phyloP scores from a whole-genome alignment of 2,888 invertebrate genomes.

The Tetranychus piercei region DNA sequence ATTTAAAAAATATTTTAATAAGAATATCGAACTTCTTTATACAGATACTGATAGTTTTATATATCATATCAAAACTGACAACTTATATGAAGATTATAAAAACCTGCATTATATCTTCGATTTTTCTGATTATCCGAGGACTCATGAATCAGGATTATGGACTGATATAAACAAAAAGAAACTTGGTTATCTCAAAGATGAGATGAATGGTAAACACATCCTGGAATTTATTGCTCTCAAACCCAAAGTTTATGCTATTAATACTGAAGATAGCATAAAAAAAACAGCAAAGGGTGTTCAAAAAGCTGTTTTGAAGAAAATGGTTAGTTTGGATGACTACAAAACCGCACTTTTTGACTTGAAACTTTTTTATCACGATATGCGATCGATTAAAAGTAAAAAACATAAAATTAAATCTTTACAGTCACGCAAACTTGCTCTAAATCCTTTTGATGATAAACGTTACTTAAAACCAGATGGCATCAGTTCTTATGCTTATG shows the following conservation, averaged over 20 bases:
- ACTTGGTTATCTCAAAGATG: constrained; percentile 30
- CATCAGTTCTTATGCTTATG: background rate
- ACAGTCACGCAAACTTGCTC: background rate
- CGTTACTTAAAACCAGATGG: background rate
- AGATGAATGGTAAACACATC: constrained; percentile 28
- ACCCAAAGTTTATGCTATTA: constrained; percentile 18
- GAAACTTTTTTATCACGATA: background rate
- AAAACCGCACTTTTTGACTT: background rate
- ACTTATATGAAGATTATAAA: constrained; percentile 28
- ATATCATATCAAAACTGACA: constrained; percentile 28
- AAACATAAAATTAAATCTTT: background rate
- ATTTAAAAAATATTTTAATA: constrained; percentile 26
- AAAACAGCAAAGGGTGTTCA: background rate
- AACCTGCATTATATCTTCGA: constrained; percentile 17
- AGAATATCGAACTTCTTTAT: constrained; percentile 26
- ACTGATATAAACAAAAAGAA: constrained; percentile 29
- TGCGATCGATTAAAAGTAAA: background rate
- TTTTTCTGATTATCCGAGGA: background rate
- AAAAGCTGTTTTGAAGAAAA: background rate
- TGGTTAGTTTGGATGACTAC: background rate
- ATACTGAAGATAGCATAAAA: background rate
- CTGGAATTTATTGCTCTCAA: constrained; percentile 28
- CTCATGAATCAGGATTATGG: constrained; percentile 14
- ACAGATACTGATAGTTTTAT: constrained; percentile 30
- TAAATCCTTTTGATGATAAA: background rate